A percentile compares a stretch with the other conserved stretches of the same genome.
Evolutionary conservation across 2,797 vertebrate genomes (phyloP).

Genomic region (Phylloscopus collybita): DNA sequence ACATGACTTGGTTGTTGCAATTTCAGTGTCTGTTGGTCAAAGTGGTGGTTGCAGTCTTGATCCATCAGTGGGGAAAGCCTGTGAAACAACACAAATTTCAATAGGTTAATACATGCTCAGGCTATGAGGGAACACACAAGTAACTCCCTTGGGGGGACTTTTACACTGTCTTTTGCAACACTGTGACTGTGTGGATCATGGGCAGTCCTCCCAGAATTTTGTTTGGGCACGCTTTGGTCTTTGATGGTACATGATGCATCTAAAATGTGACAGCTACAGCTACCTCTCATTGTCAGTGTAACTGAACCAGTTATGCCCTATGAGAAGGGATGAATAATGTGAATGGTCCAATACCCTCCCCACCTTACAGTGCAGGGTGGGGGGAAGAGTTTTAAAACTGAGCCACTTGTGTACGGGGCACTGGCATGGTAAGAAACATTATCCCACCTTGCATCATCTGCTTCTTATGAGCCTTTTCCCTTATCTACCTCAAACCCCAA

Average conservation of each 20-base stretch:
- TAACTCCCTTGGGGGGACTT: background rate
- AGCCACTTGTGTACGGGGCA: background rate
- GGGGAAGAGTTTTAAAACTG: background rate
- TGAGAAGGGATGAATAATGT: background rate
- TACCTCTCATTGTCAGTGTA: background rate
- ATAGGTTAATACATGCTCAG: background rate
- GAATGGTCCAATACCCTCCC: background rate
- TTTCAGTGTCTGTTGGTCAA: background rate
- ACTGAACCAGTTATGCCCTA: background rate
- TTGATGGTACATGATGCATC: background rate
- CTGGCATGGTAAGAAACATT: background rate
- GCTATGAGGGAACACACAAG: background rate
- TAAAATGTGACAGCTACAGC: background rate
- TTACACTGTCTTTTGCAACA: background rate
- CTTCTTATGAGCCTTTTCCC: background rate
- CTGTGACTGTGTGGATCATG: too few relatives aligned
- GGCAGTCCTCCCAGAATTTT: background rate
- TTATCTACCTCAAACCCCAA: background rate
- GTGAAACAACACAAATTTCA: background rate
- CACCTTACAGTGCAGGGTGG: rapidly evolving
- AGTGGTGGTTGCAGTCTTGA: background rate
- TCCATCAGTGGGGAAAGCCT: rapidly evolving
- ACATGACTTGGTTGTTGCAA: background rate
- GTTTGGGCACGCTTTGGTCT: rapidly evolving
- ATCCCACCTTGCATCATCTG: background rate